Evolutionary conservation across 2,797 vertebrate species (phyloP).

Genomic region (Mus caroli): DNA sequence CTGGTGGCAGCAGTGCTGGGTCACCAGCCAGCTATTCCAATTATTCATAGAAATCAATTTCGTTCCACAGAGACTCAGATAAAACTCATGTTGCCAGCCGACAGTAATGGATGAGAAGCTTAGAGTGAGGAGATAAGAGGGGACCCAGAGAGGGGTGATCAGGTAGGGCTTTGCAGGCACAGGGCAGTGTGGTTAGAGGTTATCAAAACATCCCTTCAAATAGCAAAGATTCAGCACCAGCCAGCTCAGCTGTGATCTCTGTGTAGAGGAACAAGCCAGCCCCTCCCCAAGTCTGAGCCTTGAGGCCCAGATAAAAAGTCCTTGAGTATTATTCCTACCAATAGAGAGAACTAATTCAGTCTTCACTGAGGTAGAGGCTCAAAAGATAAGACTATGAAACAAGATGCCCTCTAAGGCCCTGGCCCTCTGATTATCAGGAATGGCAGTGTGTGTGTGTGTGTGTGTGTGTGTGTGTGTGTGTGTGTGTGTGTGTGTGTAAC

Average conservation of each 20-base stretch:
- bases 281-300: not conserved
- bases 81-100: slow-evolving; percentile 60
- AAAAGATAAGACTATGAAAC: not conserved
- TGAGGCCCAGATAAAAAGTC: not conserved
- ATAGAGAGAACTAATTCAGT: not conserved
- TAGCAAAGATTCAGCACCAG: slow-evolving; percentile 61
- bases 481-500: not conserved
- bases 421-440: not conserved
- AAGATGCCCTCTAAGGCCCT: not conserved
- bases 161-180: slow-evolving; percentile 70
- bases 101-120: slow-evolving; percentile 81
- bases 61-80: slow-evolving; percentile 72
- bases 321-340: not conserved
- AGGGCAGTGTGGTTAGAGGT: slow-evolving; percentile 67
- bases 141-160: slow-evolving; percentile 57
- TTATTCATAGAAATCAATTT: slow-evolving; percentile 83
- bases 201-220: slow-evolving; percentile 81
- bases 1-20: slow-evolving; percentile 64
- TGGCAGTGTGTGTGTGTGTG: not conserved
- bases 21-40: slow-evolving; percentile 80
- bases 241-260: not conserved
- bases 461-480: not conserved
- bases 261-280: not conserved
- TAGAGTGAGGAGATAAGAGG: slow-evolving; percentile 78
- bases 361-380: not conserved